Evolutionary conservation across 2,113 vertebrate genomes (phyloP), one percentile per base, ranked within the genome.

Genomic region (Deroptyus accipitrinus): DNA sequence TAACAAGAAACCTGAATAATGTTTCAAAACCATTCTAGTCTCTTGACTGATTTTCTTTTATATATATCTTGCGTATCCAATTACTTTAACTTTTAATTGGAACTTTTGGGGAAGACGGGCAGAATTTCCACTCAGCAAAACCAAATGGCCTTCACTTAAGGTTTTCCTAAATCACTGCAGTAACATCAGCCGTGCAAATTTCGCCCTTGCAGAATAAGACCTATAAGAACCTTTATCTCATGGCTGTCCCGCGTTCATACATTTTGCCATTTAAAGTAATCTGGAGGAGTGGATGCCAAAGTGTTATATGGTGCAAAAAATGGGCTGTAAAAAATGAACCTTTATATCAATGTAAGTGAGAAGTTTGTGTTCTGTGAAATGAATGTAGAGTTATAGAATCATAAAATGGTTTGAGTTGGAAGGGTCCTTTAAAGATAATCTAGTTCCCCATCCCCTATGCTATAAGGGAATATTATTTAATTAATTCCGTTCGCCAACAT

Each of bases 81-180:
- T 42, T 67, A 25, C 51, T 59, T 19, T 35, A 79, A 6, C 25
- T 55, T 13, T 73, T 88, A 93, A 85, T 88, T 79, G 62, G 76
- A 72, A 88, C 93, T 76, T 94, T 86, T 62, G 83, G 62, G 75
- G 52, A n/a, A 68, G 62, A 86, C 42, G 6, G 79, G 86, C 86
- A 83, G 48, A 90, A 83, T 85, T 95, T 88, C 33, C 23, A 13
- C 51, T 72, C 85, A 82, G 82, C 81, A 93, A 75, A 92, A 57
- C 30, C 46, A 63, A 80, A 22, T 28, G 78, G 37, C 55, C 70
- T 0, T 72, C 70, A 93, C 66, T 94, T 41, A 13, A 85, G 88
- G 92, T 82, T 82, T 10, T 82, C 46, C 42, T 28, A 41, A 46
- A 54, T 78, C 77, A 6, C 41, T 63, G 37, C 11, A 37, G 62